Conservation (phyloP, 1,140 invertebrate species). For the Streblospio benedicti region DNA sequence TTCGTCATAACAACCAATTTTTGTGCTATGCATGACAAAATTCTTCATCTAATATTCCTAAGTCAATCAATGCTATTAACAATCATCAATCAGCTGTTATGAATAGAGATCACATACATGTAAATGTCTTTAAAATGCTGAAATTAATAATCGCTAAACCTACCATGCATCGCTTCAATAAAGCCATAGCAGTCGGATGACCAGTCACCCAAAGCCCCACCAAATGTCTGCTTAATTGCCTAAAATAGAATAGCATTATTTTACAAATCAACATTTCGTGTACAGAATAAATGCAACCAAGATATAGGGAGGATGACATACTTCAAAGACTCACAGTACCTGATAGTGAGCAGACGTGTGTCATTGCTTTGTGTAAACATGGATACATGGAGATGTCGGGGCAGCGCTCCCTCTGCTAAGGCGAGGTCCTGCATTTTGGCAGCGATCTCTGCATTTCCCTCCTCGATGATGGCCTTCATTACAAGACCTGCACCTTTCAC, state of each 20-base stretch:
- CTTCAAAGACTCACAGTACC: too few relatives aligned
- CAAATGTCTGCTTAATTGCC: slow-evolving; percentile 90
- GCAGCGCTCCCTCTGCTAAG: slow-evolving; percentile 91
- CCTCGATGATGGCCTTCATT: slow-evolving; percentile 95
- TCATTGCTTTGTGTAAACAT: slow-evolving; percentile 74
- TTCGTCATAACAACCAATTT: too few relatives aligned
- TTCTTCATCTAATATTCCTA: too few relatives aligned
- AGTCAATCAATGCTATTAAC: too few relatives aligned
- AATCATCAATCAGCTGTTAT: too few relatives aligned
- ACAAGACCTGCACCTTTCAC: slow-evolving; percentile 96
- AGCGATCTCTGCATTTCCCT: slow-evolving; percentile 82
- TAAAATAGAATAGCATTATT: slow-evolving; percentile 24
- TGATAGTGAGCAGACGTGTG: slow-evolving; percentile 65
- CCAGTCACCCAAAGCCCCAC: slow-evolving; percentile 95
- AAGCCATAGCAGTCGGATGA: slow-evolving; percentile 79
- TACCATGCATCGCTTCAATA: slow-evolving; percentile 84
- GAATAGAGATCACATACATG: too few relatives aligned
- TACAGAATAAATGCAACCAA: not conserved
- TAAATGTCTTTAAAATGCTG: too few relatives aligned
- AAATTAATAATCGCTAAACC: too few relatives aligned
- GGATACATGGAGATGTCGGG: slow-evolving; percentile 82
- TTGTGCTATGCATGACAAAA: too few relatives aligned
- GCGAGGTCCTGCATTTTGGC: slow-evolving; percentile 91
- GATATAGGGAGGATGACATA: not conserved
- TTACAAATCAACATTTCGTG: not conserved